Conservation (phyloP, 2,797 vertebrate genomes). For the Falco berigora region DNA sequence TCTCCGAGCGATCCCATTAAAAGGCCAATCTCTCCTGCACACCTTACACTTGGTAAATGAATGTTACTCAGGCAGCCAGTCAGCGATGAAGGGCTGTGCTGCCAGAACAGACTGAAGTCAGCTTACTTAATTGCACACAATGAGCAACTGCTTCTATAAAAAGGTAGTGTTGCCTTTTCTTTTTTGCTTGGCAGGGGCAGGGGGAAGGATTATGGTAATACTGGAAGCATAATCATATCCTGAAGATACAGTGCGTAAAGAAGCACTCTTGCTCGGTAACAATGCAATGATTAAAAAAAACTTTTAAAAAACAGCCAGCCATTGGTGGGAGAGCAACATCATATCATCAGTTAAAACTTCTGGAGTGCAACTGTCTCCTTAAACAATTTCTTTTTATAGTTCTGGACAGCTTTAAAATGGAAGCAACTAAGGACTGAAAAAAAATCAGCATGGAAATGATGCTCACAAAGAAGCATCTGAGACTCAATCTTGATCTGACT, state of each 20-base stretch:
- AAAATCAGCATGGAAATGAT: neutral
- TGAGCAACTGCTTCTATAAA: neutral
- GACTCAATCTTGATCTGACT: neutral
- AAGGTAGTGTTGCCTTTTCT: neutral
- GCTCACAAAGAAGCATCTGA: neutral
- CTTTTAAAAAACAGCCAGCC: neutral
- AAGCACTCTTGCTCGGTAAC: neutral
- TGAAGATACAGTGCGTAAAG: neutral
- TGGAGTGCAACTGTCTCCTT: neutral
- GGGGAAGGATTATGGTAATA: neutral
- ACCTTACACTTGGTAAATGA: neutral
- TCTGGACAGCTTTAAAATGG: neutral
- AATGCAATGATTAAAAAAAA: neutral
- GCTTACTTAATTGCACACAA: neutral
- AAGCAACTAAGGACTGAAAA: neutral
- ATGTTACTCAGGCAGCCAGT: neutral
- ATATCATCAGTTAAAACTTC: neutral
- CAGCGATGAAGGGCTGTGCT: neutral
- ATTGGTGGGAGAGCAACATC: neutral
- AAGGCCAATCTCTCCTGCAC: neutral
- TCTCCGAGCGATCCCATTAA: neutral
- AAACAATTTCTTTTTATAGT: neutral
- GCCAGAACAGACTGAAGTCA: neutral
- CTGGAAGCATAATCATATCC: neutral
- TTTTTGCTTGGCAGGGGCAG: neutral